Evolutionary conservation across 2,888 invertebrate species (phyloP), one percentile per base, ranked within the genome.

Genomic region (Chrysodeixis includens): DNA sequence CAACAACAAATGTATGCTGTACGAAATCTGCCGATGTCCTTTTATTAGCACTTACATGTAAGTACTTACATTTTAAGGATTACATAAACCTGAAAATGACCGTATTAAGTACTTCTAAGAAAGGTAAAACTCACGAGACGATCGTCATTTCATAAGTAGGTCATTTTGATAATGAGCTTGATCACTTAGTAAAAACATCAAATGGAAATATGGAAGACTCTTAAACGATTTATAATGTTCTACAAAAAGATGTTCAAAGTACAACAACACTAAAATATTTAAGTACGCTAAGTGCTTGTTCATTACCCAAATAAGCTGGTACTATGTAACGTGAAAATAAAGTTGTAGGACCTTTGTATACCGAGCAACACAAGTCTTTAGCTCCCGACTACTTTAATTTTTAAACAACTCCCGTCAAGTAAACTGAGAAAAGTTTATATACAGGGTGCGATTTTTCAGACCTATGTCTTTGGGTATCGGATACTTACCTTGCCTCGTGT

Each of bases 251-350:
- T 40, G 40, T 6, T 40, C 6, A 40, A 40, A 40, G 40, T 40
- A n/a, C 40, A 40, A 40, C 40, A n/a, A 40, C 40, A 40, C 12
- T 40, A 7, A 40, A 40, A 40, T 40, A 40, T 40, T 40, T 40
- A 40, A n/a, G 40, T 40, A 40, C n/a, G 40, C 40, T 40, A 40
- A 40, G 40, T 40, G 40, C 40, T 40, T n/a, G 40, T 40, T n/a
- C n/a, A 40, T 40, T n/a, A 32, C 32, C 32, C 10, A 10, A 32
- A 26, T 26, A 26, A 7, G 32, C 10, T 32, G 10, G 9, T 32
- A 32, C 32, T 32, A n/a, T 14, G 40, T n/a, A 26, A 26, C 26
- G 26, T 26, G 26, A 26, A 26, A 26, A 26, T 6, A 26, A 26
- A 26, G 26, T 26, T 4, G 2, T 4, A 26, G 3, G 26, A 2